phyloP scores from a whole-genome alignment of 2,888 invertebrate species.

The Nymphalis c-album region DNA sequence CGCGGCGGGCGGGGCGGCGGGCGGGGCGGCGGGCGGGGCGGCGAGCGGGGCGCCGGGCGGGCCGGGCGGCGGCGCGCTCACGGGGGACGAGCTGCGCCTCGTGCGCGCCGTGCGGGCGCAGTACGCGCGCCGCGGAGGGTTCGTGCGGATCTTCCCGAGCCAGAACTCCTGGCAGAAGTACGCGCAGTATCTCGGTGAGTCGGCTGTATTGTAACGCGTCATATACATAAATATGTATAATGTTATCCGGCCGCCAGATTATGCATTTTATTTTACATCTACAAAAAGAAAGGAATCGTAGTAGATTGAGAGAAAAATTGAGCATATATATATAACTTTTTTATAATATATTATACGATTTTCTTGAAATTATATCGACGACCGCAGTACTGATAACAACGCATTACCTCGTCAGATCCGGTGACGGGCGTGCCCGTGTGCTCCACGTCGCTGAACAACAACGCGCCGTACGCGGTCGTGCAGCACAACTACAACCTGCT shows the following conservation, averaged over 20 bases:
- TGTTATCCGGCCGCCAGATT: too few relatives aligned
- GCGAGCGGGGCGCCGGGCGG: constrained; percentile 51
- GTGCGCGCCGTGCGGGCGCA: constrained; percentile 88
- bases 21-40: constrained; percentile 70
- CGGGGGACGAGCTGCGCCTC: constrained; percentile 89
- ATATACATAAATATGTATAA: too few relatives aligned
- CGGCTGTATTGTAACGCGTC: too few relatives aligned
- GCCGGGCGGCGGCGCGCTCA: constrained; percentile 65
- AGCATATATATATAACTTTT: not conserved
- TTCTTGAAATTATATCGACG: not conserved
- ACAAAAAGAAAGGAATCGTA: too few relatives aligned
- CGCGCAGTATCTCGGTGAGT: constrained; percentile 86
- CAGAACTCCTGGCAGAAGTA: constrained; percentile 93
- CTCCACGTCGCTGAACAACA: constrained; percentile 81
- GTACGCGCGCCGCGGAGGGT: constrained; percentile 91
- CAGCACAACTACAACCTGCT: constrained; percentile 90
- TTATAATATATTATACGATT: not conserved
- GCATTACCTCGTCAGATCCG: constrained; percentile 77
- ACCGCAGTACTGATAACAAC: not conserved
- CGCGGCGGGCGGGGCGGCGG: constrained; percentile 44
- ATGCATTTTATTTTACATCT: too few relatives aligned
- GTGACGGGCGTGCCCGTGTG: constrained; percentile 88
- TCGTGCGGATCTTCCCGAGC: constrained; percentile 94
- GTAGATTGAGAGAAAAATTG: too few relatives aligned
- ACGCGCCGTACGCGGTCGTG: constrained; percentile 79